These are phyloP conservation scores for Scartelaos histophorus DNA, from an alignment of 2,113 vertebrate species.

Conservation along the genomic window DNA sequence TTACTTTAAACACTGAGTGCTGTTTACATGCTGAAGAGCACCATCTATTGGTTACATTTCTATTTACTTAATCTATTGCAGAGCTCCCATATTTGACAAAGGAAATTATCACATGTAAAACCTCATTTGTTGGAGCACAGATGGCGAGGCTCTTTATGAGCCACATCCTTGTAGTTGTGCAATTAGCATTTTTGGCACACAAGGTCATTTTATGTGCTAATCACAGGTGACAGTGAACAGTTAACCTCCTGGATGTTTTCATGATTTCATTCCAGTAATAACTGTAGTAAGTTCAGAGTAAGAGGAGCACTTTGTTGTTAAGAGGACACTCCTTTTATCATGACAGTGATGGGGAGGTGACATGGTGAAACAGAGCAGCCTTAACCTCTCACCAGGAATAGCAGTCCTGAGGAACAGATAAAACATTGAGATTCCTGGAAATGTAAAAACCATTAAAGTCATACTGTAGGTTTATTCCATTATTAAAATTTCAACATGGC, in stretches of 20 bases:
- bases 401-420: constrained; percentile 17
- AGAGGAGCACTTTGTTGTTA: background rate
- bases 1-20: background rate
- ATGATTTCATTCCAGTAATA: background rate
- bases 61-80: background rate
- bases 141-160: background rate
- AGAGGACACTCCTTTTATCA: constrained; percentile 3
- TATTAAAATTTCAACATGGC: background rate
- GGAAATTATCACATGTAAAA: background rate
- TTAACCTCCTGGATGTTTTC: background rate
- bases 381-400: constrained; percentile 1
- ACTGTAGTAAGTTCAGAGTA: background rate
- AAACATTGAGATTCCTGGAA: background rate
- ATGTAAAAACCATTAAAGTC: background rate
- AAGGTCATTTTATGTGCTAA: background rate
- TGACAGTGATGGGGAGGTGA: background rate
- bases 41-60: constrained; percentile 53
- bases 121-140: background rate
- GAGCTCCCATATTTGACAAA: background rate
- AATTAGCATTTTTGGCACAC: background rate
- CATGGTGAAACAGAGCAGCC: constrained; percentile 8
- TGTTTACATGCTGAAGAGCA: constrained; percentile 41
- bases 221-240: background rate
- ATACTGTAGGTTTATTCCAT: background rate
- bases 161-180: background rate